These are phyloP conservation scores for Ophioninae sp. DNA, from an alignment of 2,888 invertebrate species.

Conservation along the genomic window DNA sequence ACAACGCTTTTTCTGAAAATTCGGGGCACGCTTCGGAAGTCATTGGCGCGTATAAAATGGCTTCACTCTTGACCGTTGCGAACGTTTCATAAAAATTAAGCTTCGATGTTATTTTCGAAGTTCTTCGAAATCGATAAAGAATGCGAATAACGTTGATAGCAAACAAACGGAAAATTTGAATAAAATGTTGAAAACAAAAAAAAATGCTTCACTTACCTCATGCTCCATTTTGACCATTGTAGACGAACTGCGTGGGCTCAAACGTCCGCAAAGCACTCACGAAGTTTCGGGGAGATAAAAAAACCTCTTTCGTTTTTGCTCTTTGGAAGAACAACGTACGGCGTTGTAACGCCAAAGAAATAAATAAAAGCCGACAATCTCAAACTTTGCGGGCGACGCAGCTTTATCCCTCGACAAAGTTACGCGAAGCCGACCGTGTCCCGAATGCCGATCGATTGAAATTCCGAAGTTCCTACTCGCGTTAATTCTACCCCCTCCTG, in stretches of 20 bases:
- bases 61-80: not conserved
- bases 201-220: constrained; percentile 70
- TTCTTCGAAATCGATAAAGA: not conserved
- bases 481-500: not conserved
- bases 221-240: constrained; percentile 80
- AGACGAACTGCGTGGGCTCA: constrained; percentile 51
- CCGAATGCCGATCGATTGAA: constrained; percentile 45
- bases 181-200: not conserved
- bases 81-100: not conserved
- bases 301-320: constrained; percentile 31
- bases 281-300: constrained; percentile 37
- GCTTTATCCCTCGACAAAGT: not conserved
- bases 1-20: not conserved
- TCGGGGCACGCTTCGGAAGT: not conserved
- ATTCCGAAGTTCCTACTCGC: constrained; percentile 38
- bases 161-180: not conserved
- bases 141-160: not conserved
- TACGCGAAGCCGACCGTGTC: constrained; percentile 22
- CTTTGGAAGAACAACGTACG: not conserved
- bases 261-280: constrained; percentile 24
- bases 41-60: constrained; percentile 25
- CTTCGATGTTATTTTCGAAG: not conserved
- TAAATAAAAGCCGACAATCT: not conserved
- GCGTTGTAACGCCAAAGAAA: constrained; percentile 4
- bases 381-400: constrained; percentile 6